Evolutionary conservation across 1,140 invertebrate species (phyloP).

Genomic region (Bicyclus anynana): DNA sequence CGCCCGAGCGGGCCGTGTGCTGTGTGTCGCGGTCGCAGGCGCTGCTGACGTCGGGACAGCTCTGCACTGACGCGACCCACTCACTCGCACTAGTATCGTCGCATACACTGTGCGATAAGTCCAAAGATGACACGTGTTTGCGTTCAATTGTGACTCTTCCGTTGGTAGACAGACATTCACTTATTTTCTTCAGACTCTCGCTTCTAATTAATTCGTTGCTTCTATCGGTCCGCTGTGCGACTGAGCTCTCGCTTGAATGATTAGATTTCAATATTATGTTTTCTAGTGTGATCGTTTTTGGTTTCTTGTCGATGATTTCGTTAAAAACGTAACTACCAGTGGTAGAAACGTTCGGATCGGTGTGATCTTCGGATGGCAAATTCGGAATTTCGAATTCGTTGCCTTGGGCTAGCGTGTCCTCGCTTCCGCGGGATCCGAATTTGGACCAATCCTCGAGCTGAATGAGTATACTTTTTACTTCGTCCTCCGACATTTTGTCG

Average conservation of each 20-base stretch:
- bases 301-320: slow-evolving; percentile 61
- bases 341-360: slow-evolving; percentile 35
- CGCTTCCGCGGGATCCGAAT: slow-evolving; percentile 71
- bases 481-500: slow-evolving; percentile 70
- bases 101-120: slow-evolving; percentile 19
- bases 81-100: slow-evolving; percentile 3
- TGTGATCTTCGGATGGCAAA: slow-evolving; percentile 56
- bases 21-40: not conserved
- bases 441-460: slow-evolving; percentile 79
- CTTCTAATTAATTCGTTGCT: slow-evolving; percentile 42
- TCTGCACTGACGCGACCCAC: slow-evolving; percentile 35
- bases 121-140: slow-evolving; percentile 35
- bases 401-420: slow-evolving; percentile 65
- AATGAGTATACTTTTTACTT: slow-evolving; percentile 78
- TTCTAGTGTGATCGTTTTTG: slow-evolving; percentile 56
- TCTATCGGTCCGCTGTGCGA: slow-evolving; percentile 22
- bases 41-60: slow-evolving; percentile 54
- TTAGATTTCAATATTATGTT: slow-evolving; percentile 61
- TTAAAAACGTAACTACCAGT: slow-evolving; percentile 47
- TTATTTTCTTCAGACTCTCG: slow-evolving; percentile 42
- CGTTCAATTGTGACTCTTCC: slow-evolving; percentile 27
- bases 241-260: slow-evolving; percentile 41
- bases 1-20: not conserved
- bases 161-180: slow-evolving; percentile 23
- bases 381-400: slow-evolving; percentile 69